These are phyloP conservation scores for Pteropus rufus DNA, from an alignment of 2,797 vertebrate genomes.

Conservation along the genomic window DNA sequence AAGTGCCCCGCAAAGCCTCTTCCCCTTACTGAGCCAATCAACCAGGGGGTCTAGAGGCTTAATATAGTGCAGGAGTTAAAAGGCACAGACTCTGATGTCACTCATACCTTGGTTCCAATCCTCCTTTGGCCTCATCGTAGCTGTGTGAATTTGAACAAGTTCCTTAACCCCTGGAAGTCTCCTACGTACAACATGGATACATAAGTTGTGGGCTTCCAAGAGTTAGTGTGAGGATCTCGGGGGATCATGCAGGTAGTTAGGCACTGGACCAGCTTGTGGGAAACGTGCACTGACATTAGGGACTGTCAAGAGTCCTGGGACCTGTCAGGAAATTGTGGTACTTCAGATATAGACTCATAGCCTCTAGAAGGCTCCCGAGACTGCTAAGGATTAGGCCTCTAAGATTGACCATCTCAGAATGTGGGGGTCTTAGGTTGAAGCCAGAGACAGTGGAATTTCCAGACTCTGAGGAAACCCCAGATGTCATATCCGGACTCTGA, in stretches of 20 bases:
- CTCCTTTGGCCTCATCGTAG: not conserved
- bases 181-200: not conserved
- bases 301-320: not conserved
- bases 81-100: slow-evolving; percentile 57
- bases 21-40: slow-evolving; percentile 61
- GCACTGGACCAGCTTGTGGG: not conserved
- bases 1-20: slow-evolving; percentile 67
- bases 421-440: not conserved
- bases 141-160: slow-evolving; percentile 21
- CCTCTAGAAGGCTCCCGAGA: not conserved
- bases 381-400: not conserved
- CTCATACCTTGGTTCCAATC: slow-evolving; percentile 58
- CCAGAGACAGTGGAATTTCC: slow-evolving; percentile 54
- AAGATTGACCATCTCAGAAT: not conserved
- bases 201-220: not conserved
- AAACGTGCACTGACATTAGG: not conserved
- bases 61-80: slow-evolving; percentile 66
- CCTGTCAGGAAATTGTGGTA: not conserved
- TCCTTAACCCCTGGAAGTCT: slow-evolving; percentile 45
- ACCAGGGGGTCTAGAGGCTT: slow-evolving; percentile 58
- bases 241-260: not conserved
- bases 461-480: slow-evolving; percentile 48
- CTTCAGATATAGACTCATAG: not conserved
- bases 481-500: slow-evolving; percentile 27
- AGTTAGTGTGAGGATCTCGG: not conserved